Evolutionary conservation across 2,888 invertebrate genomes (phyloP).

Genomic region (Idaea aversata): DNA sequence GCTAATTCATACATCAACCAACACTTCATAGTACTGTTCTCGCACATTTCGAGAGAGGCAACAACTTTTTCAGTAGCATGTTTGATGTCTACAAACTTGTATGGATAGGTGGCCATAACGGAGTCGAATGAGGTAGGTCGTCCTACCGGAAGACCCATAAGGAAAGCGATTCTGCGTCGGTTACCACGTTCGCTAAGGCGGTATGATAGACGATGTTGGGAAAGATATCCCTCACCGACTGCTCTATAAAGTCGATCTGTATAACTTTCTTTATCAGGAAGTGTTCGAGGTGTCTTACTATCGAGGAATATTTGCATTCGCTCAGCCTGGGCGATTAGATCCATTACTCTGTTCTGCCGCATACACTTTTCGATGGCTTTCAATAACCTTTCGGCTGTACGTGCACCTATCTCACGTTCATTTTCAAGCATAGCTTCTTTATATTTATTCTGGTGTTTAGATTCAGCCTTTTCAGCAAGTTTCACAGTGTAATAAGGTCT

Average conservation of each 20-base stretch:
- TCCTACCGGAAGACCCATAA: slow-evolving; percentile 67
- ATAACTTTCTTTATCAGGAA: slow-evolving; percentile 67
- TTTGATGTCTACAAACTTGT: slow-evolving; percentile 67
- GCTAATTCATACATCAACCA: slow-evolving; percentile 73
- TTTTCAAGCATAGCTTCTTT: slow-evolving; percentile 56
- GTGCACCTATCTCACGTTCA: slow-evolving; percentile 64
- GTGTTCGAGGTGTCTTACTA: slow-evolving; percentile 59
- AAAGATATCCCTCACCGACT: slow-evolving; percentile 68
- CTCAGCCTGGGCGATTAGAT: slow-evolving; percentile 65
- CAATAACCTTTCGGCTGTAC: slow-evolving; percentile 58
- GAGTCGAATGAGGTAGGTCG: slow-evolving; percentile 71
- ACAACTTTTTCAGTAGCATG: slow-evolving; percentile 59
- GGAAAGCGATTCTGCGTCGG: slow-evolving; percentile 67
- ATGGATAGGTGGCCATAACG: slow-evolving; percentile 71
- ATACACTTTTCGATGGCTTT: slow-evolving; percentile 60
- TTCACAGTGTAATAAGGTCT: slow-evolving; percentile 70
- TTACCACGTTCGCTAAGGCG: slow-evolving; percentile 70
- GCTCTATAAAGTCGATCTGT: slow-evolving; percentile 65
- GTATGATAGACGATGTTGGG: slow-evolving; percentile 66
- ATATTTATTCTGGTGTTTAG: slow-evolving; percentile 62
- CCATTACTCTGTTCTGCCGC: slow-evolving; percentile 58
- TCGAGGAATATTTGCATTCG: slow-evolving; percentile 73
- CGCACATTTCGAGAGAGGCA: slow-evolving; percentile 65
- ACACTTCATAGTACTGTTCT: slow-evolving; percentile 71
- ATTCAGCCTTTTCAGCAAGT: slow-evolving; percentile 66